Evolutionary conservation across 2,113 vertebrate species (phyloP), one percentile per base, ranked within the genome.

Genomic region (Lonchura striata): DNA sequence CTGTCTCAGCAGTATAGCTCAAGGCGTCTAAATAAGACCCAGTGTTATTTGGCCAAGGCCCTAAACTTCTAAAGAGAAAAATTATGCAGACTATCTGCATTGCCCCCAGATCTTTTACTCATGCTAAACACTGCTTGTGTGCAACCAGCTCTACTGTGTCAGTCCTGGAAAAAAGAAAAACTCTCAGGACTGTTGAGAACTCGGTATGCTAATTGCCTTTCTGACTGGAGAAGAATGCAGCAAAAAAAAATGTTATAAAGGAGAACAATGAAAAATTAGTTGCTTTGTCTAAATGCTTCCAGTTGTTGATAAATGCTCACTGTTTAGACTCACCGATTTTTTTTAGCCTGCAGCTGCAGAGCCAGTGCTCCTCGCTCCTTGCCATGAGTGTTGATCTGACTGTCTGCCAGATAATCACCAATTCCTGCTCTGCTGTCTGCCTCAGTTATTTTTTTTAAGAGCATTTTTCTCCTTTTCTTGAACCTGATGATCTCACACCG

Each of bases 401-500:
- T 91, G 75, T 28, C 25, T 92, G 97, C 98, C 97, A 97, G 95
- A 94, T 76, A 96, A 97, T 98, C 97, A 97, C 95, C 95, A 97
- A 97, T 98, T 98, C 97, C 96, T 97, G 92, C 95, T 96, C 90
- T 66, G 82, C 97, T 97, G 96, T 97, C 97, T 98, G 97, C 94
- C 98, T 88, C 82, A 88, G 75, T 82, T 96, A 69, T 95, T 94
- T 97, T 97, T 82, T 94, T 94, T 89, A 95, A 88, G 66, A 75
- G 31, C 33, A 54, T 91, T 92, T 94, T 85, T 88, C 92, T 94
- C 96, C 97, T 98, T 97, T 98, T 98, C 97, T 98, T 97, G 97
- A 98, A 98, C 97, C 97, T 98, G 97, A 96, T 98, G 98, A 98
- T 98, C 98, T 98, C 97, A 98, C 93, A 98, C 97, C 98, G 98